Conservation (phyloP, 2,113 vertebrate species). For the Polypterus bichir region DNA sequence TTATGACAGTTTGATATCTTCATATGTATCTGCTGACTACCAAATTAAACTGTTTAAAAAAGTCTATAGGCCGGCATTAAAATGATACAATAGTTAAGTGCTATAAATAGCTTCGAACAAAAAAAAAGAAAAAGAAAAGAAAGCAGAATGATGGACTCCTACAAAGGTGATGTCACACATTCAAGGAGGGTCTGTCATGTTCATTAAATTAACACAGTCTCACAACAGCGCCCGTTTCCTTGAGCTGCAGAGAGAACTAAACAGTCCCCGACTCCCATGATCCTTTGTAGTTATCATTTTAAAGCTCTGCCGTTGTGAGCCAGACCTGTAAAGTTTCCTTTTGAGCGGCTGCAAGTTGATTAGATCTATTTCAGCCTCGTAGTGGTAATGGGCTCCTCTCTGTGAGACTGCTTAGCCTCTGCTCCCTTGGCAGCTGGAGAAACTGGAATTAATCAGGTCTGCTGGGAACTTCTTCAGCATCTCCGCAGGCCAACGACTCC, state of each 20-base stretch:
- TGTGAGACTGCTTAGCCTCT: conserved; percentile 84
- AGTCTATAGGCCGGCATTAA: neutral
- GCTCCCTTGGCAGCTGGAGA: conserved; percentile 82
- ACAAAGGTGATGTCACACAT: conserved; percentile 44
- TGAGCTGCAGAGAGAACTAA: conserved; percentile 74
- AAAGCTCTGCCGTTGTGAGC: conserved; percentile 75
- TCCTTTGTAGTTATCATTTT: conserved; percentile 76
- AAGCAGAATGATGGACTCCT: conserved; percentile 29
- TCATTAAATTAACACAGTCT: conserved; percentile 63
- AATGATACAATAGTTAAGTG: neutral
- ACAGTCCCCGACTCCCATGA: conserved; percentile 81
- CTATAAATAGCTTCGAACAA: neutral
- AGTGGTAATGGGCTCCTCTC: conserved; percentile 97
- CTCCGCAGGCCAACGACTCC: conserved; percentile 89
- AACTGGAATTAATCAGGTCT: conserved; percentile 99
- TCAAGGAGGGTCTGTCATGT: conserved; percentile 54
- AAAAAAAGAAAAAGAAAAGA: conserved; percentile 31
- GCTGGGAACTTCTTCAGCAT: conserved; percentile 90
- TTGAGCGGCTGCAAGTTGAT: conserved; percentile 82
- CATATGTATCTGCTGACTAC: neutral
- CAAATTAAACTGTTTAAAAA: neutral
- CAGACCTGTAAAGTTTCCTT: conserved; percentile 88
- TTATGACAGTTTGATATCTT: neutral
- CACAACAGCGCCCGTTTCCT: conserved; percentile 62
- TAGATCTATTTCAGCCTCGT: conserved; percentile 90